Percentiles rank a stretch among this genome's conserved stretches.
These are phyloP conservation scores for Lynx canadensis DNA, from an alignment of 2,113 vertebrate genomes.

Conservation along the genomic window DNA sequence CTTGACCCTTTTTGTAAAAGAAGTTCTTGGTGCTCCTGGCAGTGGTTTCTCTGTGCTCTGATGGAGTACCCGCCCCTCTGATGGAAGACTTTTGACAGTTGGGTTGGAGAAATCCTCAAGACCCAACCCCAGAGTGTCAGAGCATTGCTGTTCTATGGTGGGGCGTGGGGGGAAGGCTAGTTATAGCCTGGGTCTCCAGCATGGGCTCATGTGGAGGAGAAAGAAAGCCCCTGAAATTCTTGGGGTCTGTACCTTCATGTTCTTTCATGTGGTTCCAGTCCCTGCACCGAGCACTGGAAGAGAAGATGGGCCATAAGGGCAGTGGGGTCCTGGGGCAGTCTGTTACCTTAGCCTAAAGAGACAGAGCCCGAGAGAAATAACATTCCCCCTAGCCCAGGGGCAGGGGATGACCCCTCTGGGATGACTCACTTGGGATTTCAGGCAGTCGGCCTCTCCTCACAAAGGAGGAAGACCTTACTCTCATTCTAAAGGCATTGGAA, in stretches of 20 bases:
- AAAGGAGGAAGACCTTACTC: not conserved
- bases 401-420: not conserved
- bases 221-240: not conserved
- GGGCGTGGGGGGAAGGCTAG: not conserved
- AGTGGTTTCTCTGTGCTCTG: not conserved
- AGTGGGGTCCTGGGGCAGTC: not conserved
- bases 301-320: not conserved
- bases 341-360: not conserved
- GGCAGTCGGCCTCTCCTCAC: not conserved
- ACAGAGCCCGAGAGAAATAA: not conserved
- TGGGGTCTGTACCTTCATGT: not conserved
- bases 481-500: not conserved
- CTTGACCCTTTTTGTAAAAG: not conserved
- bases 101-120: not conserved
- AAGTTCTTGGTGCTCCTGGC: not conserved
- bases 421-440: not conserved
- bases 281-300: not conserved
- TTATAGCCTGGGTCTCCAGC: not conserved
- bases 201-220: not conserved
- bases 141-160: accelerated
- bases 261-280: not conserved
- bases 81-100: not conserved
- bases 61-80: no score
- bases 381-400: not conserved
- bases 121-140: not conserved